phyloP scores from a whole-genome alignment of 2,888 invertebrate genomes.

The Cistogaster globosa region DNA sequence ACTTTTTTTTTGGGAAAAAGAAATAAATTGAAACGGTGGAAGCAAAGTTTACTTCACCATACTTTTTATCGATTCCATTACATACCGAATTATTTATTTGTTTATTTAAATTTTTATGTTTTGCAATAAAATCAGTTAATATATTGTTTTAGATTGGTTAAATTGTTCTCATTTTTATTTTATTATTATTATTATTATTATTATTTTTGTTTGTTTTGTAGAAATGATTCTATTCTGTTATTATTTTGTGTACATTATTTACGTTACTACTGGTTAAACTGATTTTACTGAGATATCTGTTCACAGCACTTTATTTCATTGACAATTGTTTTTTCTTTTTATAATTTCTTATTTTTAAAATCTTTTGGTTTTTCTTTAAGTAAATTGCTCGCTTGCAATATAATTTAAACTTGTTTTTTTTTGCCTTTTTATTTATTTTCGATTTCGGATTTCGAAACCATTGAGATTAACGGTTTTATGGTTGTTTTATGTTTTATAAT shows the following conservation, averaged over 20 bases:
- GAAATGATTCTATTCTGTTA: conserved; percentile 14
- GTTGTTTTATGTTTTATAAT: conserved; percentile 37
- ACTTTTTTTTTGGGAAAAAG: no score
- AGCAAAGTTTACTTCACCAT: no score
- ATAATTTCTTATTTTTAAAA: conserved; percentile 35
- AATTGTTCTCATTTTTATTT: no score
- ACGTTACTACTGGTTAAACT: conserved; percentile 67
- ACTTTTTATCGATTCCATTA: no score
- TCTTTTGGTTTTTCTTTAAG: conserved; percentile 3
- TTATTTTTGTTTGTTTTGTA: conserved; percentile 16
- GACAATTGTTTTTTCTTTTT: conserved; percentile 71
- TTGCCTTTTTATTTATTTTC: background rate
- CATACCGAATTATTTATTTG: conserved; percentile 33
- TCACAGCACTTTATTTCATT: conserved; percentile 75
- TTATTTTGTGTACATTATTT: conserved; percentile 44
- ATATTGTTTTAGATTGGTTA: background rate
- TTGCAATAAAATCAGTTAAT: conserved; percentile 60
- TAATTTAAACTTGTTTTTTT: conserved; percentile 3
- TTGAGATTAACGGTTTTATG: conserved; percentile 22
- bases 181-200: no score
- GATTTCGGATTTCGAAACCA: background rate
- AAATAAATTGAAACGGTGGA: no score
- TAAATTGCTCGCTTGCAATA: conserved; percentile 23
- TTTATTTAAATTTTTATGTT: conserved; percentile 28
- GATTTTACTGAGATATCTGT: conserved; percentile 72